A percentile compares a stretch with the other conserved stretches of the same genome.
Conservation (phyloP, 1,140 invertebrate genomes). For the Apis mellifera region Amel_HAv3.1 CM009931.2:19817001-19817500, state of each 20-base stretch:
- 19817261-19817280: neutral
- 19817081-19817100: neutral
- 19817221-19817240: neutral
- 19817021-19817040: slow-evolving; percentile 12
- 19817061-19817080: neutral
- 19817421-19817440: neutral
- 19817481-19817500: slow-evolving; percentile 50
- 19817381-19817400: slow-evolving; percentile 39
- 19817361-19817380: slow-evolving; percentile 28
- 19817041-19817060: neutral
- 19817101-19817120: neutral
- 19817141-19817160: slow-evolving; percentile 20
- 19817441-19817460: slow-evolving; percentile 39
- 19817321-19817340: neutral
- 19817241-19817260: neutral
- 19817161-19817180: neutral
- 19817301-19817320: neutral
- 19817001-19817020: neutral
- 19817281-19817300: neutral
- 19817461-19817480: slow-evolving; percentile 52
- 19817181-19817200: neutral
- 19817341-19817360: no score
- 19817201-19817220: neutral
- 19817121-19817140: neutral
- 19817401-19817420: slow-evolving; percentile 25